Evolutionary conservation across 2,113 vertebrate genomes (phyloP).

Genomic region (Labrus mixtus): DNA sequence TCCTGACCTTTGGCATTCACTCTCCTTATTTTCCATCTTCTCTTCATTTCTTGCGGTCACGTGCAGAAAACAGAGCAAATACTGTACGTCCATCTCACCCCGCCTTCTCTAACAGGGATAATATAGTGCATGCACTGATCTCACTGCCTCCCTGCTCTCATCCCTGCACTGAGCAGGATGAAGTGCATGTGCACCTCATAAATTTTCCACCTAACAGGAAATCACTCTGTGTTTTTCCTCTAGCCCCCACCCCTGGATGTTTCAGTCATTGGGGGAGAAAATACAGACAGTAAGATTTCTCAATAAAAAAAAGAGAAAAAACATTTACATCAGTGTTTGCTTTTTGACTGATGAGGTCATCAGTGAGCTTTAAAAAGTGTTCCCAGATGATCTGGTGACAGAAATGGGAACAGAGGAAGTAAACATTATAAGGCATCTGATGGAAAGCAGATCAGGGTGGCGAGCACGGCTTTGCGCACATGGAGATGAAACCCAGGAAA

Average conservation of each 20-base stretch:
- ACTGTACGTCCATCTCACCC: conserved; percentile 23
- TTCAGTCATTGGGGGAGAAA: conserved; percentile 1
- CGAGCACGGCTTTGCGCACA: neutral
- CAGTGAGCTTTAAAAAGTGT: neutral
- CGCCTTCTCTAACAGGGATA: neutral
- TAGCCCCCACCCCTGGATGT: neutral
- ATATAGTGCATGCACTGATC: conserved; percentile 14
- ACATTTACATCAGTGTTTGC: neutral
- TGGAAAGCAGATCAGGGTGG: conserved; percentile 5
- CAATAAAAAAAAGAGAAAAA: neutral
- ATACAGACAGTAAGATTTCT: neutral
- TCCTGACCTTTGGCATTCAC: conserved; percentile 36
- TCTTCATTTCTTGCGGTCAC: conserved; percentile 6
- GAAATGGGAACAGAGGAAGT: neutral
- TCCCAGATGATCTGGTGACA: conserved; percentile 2
- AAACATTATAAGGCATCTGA: neutral
- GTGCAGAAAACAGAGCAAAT: conserved; percentile 16
- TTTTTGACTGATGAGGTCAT: neutral
- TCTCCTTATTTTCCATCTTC: neutral
- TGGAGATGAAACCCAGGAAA: conserved; percentile 29
- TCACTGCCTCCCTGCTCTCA: neutral
- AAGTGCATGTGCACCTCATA: neutral
- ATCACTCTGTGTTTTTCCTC: neutral
- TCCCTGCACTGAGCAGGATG: neutral
- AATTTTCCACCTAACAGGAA: neutral